phyloP scores from a whole-genome alignment of 2,888 invertebrate species.

The Ectropis crepuscularia region DNA sequence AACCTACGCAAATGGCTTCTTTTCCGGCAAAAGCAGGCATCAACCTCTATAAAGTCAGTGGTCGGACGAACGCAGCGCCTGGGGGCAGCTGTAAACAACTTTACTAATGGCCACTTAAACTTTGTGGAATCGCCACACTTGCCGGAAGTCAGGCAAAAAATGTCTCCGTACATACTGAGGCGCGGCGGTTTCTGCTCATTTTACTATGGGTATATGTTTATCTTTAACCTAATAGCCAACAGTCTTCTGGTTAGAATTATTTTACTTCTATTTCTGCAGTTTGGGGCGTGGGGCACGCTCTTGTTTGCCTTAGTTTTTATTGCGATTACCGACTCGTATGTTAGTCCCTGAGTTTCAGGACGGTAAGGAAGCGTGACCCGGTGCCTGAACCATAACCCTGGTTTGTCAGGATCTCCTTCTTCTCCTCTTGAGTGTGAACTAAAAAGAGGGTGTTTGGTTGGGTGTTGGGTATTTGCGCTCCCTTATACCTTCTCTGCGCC shows the following conservation, averaged over 20 bases:
- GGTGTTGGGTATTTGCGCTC: no score
- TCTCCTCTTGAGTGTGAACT: no score
- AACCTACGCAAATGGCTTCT: neutral
- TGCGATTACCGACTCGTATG: no score
- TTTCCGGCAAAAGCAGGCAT: conserved; percentile 14
- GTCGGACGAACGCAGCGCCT: conserved; percentile 54
- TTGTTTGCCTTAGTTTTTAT: no score
- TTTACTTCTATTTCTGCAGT: no score
- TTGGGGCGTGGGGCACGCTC: no score
- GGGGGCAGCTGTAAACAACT: conserved; percentile 73
- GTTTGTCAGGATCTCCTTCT: no score
- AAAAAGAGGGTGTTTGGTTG: no score
- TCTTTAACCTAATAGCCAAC: neutral
- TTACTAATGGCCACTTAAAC: conserved; percentile 74
- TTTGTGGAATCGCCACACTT: conserved; percentile 66
- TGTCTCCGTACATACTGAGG: conserved; percentile 40
- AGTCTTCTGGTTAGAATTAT: neutral
- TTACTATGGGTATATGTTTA: conserved; percentile 5
- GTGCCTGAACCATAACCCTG: no score
- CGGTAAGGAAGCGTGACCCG: no score
- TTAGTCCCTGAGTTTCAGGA: no score
- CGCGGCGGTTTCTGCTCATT: conserved; percentile 18
- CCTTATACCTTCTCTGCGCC: no score
- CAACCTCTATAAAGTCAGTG: conserved; percentile 24
- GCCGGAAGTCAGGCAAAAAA: conserved; percentile 52